phyloP scores from a whole-genome alignment of 2,797 vertebrate genomes.

The Eupleurogrammus muticus region DNA sequence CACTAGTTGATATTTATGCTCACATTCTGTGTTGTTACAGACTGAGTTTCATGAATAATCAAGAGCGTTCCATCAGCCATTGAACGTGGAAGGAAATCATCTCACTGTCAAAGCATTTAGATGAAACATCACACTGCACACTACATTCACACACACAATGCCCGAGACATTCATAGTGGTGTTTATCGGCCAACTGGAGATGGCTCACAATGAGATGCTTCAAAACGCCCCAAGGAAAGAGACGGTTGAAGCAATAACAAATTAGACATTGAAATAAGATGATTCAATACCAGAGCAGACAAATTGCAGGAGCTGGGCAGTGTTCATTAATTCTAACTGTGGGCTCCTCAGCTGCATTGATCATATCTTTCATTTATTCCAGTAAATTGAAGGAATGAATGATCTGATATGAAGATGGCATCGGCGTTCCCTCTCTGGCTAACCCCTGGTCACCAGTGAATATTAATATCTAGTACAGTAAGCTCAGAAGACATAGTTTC shows the following conservation, averaged over 20 bases:
- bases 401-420: conserved; percentile 55
- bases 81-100: conserved; percentile 42
- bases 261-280: conserved; percentile 85
- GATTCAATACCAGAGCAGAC: conserved; percentile 80
- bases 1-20: conserved; percentile 42
- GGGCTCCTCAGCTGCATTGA: conserved; percentile 75
- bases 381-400: conserved; percentile 69
- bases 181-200: conserved; percentile 71
- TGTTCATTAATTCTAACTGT: conserved; percentile 80
- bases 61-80: conserved; percentile 61
- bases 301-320: conserved; percentile 76
- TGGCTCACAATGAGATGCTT: conserved; percentile 64
- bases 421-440: conserved; percentile 39
- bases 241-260: conserved; percentile 81
- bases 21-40: conserved; percentile 41
- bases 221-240: conserved; percentile 70
- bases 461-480: conserved; percentile 50
- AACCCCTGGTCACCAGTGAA: conserved; percentile 57
- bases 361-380: conserved; percentile 78
- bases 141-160: conserved; percentile 62
- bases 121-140: conserved; percentile 57
- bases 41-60: conserved; percentile 57
- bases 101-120: conserved; percentile 47
- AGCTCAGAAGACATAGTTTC: conserved; percentile 36
- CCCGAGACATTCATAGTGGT: conserved; percentile 61